Percentiles rank a stretch among this genome's conserved stretches.
Conservation (phyloP, 2,113 vertebrate species). For the Copsychus sechellarum region DNA sequence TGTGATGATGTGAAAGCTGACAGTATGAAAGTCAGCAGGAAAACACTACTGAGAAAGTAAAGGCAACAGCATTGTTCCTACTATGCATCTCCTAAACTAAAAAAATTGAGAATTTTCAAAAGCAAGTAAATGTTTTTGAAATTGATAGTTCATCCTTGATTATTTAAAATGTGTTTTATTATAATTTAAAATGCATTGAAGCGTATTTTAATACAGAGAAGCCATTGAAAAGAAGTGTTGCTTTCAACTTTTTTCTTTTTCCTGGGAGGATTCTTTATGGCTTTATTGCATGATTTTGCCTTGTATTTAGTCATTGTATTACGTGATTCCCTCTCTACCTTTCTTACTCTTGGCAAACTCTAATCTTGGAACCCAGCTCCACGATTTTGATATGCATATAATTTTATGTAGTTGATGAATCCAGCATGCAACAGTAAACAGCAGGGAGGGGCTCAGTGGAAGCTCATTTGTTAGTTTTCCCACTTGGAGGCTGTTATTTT, state of each 20-base stretch:
- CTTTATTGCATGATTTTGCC: neutral
- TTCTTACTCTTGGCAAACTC: neutral
- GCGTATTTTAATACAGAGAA: neutral
- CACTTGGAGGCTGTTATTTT: constrained; percentile 75
- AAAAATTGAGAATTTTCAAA: neutral
- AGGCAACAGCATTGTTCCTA: neutral
- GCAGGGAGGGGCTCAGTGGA: constrained; percentile 74
- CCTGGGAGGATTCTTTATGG: neutral
- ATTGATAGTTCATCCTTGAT: neutral
- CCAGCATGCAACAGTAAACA: constrained; percentile 64
- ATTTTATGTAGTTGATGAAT: constrained; percentile 63
- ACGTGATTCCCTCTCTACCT: neutral
- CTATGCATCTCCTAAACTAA: neutral
- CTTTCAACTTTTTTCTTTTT: neutral
- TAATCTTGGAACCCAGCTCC: constrained; percentile 29
- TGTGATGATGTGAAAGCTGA: neutral
- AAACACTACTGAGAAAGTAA: neutral
- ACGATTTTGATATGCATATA: constrained; percentile 46
- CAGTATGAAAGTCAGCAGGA: neutral
- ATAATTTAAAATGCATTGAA: neutral
- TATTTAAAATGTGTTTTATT: neutral
- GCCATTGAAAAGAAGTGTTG: neutral
- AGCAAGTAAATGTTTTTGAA: neutral
- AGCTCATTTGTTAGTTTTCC: constrained; percentile 77
- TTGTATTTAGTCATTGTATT: neutral